Conservation (phyloP, 2,113 vertebrate genomes). For the Pteronura brasiliensis region DNA sequence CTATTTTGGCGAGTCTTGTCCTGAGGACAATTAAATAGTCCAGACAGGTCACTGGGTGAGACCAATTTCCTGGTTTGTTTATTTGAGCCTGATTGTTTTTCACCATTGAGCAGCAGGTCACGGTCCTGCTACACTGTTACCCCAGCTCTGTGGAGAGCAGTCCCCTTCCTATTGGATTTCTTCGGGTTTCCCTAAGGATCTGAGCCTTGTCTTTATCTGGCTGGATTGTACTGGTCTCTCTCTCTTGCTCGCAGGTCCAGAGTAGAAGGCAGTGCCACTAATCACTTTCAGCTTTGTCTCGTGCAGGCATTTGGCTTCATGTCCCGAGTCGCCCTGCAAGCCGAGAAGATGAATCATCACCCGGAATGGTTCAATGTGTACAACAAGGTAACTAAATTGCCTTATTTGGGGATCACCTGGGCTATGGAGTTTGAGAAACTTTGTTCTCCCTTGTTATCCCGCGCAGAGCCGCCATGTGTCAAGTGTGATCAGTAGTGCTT, state of each 20-base stretch:
- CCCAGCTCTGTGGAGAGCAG: neutral
- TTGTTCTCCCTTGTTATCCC: neutral
- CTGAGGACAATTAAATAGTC: constrained; percentile 63
- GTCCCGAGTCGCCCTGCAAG: constrained; percentile 95
- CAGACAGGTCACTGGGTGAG: constrained; percentile 72
- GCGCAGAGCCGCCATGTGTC: neutral
- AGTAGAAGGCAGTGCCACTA: neutral
- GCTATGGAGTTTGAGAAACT: neutral
- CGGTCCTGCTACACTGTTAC: neutral
- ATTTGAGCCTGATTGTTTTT: constrained; percentile 63
- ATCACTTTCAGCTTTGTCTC: constrained; percentile 60
- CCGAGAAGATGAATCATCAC: constrained; percentile 99
- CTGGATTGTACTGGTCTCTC: neutral
- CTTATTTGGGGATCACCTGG: constrained; percentile 1
- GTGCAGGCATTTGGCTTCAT: constrained; percentile 97
- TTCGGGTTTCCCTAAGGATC: neutral
- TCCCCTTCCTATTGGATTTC: neutral
- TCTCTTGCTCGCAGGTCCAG: neutral
- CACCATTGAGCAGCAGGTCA: neutral
- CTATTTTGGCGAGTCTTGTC: constrained; percentile 36
- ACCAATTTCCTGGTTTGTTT: constrained; percentile 70
- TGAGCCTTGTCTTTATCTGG: neutral
- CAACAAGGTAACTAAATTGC: constrained; percentile 91
- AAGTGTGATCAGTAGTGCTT: neutral
- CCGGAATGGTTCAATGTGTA: constrained; percentile 99